Evolutionary conservation across 2,113 vertebrate species (phyloP).

Genomic region (Elanus axillaris): DNA sequence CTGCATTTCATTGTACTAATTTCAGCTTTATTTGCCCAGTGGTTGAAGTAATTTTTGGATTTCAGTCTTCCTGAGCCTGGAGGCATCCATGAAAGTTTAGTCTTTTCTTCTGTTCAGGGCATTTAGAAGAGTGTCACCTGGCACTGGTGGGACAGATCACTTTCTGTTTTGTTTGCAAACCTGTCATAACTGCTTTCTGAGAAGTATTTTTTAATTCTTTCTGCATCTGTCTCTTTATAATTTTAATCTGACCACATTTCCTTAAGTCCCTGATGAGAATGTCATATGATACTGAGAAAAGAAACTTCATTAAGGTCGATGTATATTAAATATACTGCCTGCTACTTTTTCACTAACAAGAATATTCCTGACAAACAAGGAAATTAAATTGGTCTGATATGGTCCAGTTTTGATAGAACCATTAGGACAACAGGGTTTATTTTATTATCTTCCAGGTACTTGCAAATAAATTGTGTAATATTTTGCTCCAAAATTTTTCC

Average conservation of each 20-base stretch:
- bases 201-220: background rate
- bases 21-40: background rate
- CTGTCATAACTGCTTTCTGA: background rate
- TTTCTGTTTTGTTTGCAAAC: background rate
- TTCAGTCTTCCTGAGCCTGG: background rate
- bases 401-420: background rate
- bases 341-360: background rate
- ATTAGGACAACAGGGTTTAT: background rate
- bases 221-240: background rate
- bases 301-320: background rate
- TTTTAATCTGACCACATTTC: background rate
- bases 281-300: background rate
- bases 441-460: background rate
- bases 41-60: background rate
- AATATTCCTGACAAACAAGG: background rate
- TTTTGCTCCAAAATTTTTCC: background rate
- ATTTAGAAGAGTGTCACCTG: background rate
- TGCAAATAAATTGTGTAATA: background rate
- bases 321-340: background rate
- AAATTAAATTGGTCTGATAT: background rate
- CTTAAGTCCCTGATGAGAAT: background rate
- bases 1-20: background rate
- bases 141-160: background rate
- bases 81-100: background rate
- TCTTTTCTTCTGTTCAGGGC: background rate